phyloP scores from a whole-genome alignment of 2,888 invertebrate species.

The Gastracanthus pulcherrimus region DNA sequence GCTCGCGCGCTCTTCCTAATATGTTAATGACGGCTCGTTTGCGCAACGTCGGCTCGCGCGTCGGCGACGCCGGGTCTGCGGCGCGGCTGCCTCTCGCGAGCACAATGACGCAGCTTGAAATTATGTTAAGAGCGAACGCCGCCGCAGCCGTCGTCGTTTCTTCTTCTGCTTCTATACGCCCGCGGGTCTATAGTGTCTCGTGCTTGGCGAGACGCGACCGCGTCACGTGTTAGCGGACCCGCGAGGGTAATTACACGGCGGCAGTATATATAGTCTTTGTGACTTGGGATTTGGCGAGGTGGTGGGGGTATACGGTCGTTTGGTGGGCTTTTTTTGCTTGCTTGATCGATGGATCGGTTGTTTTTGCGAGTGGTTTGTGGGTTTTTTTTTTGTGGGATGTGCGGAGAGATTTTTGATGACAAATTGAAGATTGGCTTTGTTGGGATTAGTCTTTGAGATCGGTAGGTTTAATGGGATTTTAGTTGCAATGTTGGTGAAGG shows the following conservation, averaged over 20 bases:
- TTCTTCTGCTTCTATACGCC: neutral
- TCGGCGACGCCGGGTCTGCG: slow-evolving; percentile 56
- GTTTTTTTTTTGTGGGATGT: too few species aligned
- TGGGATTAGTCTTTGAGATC: neutral
- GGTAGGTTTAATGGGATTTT: too few species aligned
- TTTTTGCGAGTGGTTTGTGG: neutral
- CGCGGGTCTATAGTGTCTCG: neutral
- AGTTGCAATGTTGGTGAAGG: too few species aligned
- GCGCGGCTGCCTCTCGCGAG: slow-evolving; percentile 5
- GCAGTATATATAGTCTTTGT: too few species aligned
- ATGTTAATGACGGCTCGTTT: slow-evolving; percentile 44
- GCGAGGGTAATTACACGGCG: neutral
- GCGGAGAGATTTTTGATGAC: neutral
- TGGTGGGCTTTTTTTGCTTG: neutral
- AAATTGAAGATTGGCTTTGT: neutral
- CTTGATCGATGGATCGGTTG: neutral
- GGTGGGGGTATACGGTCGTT: neutral
- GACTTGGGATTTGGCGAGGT: too few species aligned
- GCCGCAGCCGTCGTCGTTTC: neutral
- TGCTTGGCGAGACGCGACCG: neutral
- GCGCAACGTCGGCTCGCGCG: slow-evolving; percentile 22
- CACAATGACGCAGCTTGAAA: slow-evolving; percentile 49
- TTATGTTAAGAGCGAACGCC: slow-evolving; percentile 43
- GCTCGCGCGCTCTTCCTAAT: neutral
- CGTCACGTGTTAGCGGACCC: neutral